Conservation (phyloP, 2,888 invertebrate genomes). For the Cryptocephalus moraei region DNA sequence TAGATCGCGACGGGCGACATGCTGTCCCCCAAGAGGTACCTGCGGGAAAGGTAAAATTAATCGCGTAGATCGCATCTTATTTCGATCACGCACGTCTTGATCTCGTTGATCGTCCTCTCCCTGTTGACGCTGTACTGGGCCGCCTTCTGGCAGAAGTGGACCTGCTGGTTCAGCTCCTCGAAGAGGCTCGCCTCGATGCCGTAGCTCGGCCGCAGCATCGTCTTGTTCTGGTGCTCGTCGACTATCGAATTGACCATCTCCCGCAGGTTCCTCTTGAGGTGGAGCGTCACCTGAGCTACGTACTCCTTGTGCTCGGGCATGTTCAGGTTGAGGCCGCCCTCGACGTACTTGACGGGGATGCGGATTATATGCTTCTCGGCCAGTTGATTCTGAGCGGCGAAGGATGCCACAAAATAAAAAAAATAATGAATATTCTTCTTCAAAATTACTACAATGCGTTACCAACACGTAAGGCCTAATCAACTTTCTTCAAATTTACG, state of each 20-base stretch:
- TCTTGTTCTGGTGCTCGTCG: constrained; percentile 54
- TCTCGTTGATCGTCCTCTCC: constrained; percentile 55
- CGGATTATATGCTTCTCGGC: constrained; percentile 63
- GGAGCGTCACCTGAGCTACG: constrained; percentile 50
- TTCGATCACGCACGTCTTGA: constrained; percentile 49
- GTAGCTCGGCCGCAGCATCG: constrained; percentile 46
- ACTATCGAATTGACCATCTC: constrained; percentile 58
- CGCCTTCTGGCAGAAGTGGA: constrained; percentile 59
- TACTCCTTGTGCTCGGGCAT: constrained; percentile 53
- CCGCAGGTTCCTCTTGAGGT: constrained; percentile 56
- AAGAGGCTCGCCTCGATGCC: constrained; percentile 53
- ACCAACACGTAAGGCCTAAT: no score
- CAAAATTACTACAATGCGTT: no score
- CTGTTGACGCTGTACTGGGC: constrained; percentile 60
- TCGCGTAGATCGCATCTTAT: neutral
- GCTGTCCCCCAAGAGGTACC: constrained; percentile 45
- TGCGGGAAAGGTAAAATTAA: no score
- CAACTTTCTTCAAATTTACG: no score
- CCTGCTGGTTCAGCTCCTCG: constrained; percentile 63
- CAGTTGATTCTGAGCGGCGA: constrained; percentile 61
- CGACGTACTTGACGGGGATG: constrained; percentile 44
- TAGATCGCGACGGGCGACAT: constrained; percentile 59
- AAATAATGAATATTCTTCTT: no score
- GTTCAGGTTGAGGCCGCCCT: constrained; percentile 41
- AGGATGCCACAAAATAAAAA: no score